Evolutionary conservation across 2,113 vertebrate genomes (phyloP).

Genomic region (Gallinago undulata): DNA sequence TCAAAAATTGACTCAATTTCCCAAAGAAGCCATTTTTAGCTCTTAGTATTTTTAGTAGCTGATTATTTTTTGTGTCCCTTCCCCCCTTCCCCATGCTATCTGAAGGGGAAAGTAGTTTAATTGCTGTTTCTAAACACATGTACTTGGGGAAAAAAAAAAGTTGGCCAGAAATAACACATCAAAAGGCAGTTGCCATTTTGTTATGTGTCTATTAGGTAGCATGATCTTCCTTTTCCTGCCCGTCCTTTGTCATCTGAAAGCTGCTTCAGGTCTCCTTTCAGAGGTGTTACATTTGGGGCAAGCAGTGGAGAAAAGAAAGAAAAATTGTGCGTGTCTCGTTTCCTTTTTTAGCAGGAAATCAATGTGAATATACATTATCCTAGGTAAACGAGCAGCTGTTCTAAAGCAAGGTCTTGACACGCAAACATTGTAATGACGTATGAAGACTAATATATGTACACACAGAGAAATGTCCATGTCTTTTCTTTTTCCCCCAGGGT

Average conservation of each 20-base stretch:
- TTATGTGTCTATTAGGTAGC: not conserved
- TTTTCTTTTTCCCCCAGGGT: not conserved
- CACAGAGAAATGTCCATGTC: not conserved
- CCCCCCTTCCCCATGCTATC: not conserved
- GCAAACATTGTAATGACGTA: not conserved
- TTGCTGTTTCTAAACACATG: slow-evolving; percentile 10
- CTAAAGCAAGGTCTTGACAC: slow-evolving; percentile 25
- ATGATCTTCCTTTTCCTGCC: not conserved
- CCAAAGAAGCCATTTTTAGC: not conserved
- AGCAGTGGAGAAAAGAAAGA: not conserved
- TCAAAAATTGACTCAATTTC: not conserved
- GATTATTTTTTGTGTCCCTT: not conserved
- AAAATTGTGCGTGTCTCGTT: not conserved
- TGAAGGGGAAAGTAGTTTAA: not conserved
- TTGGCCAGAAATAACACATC: not conserved
- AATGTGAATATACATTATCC: not conserved
- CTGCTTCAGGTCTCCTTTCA: not conserved
- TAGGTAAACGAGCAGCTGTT: not conserved
- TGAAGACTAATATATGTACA: not conserved
- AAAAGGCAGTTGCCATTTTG: not conserved
- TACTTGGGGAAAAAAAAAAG: not conserved
- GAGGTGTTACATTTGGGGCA: not conserved
- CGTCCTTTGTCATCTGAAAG: not conserved
- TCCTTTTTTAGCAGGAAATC: slow-evolving; percentile 17
- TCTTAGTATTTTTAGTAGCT: not conserved